Conservation (phyloP, 2,113 vertebrate species). For the Brachyhypopomus occidentalis region DNA sequence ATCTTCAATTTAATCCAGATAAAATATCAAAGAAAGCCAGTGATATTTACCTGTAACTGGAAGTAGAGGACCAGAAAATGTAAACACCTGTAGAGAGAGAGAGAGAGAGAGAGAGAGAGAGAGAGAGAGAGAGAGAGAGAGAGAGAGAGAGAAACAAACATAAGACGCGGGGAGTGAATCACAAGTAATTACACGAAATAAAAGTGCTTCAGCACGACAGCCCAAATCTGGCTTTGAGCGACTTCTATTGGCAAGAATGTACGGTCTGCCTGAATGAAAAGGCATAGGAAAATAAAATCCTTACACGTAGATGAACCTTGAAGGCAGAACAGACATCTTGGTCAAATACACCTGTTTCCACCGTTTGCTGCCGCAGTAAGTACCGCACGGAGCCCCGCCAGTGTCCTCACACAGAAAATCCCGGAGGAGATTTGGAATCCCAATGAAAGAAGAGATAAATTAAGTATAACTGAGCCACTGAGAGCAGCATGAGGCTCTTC, state of each 20-base stretch:
- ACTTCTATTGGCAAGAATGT: constrained; percentile 83
- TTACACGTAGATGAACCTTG: constrained; percentile 83
- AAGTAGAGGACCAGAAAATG: constrained; percentile 81
- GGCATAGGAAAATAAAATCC: constrained; percentile 56
- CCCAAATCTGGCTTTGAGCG: constrained; percentile 71
- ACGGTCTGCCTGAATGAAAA: constrained; percentile 47
- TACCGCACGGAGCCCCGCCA: constrained; percentile 59
- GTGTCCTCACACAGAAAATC: constrained; percentile 68
- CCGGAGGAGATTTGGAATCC: constrained; percentile 70
- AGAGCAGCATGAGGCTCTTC: constrained; percentile 77
- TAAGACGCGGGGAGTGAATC: constrained; percentile 68
- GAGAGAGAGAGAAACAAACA: constrained; percentile 25
- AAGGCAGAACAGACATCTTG: constrained; percentile 79
- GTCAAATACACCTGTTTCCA: constrained; percentile 79
- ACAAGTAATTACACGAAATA: constrained; percentile 69
- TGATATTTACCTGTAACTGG: constrained; percentile 77
- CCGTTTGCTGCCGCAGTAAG: constrained; percentile 68
- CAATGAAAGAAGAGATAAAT: constrained; percentile 65
- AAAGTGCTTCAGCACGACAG: constrained; percentile 66
- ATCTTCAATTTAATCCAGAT: constrained; percentile 23
- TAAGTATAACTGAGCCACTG: constrained; percentile 65
- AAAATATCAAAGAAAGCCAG: constrained; percentile 13
- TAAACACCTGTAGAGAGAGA: constrained; percentile 75
- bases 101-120: constrained; percentile 39
- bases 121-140: constrained; percentile 45